Conservation (phyloP, 2,888 invertebrate genomes). For the Rhopalosiphum nymphaeae region DNA sequence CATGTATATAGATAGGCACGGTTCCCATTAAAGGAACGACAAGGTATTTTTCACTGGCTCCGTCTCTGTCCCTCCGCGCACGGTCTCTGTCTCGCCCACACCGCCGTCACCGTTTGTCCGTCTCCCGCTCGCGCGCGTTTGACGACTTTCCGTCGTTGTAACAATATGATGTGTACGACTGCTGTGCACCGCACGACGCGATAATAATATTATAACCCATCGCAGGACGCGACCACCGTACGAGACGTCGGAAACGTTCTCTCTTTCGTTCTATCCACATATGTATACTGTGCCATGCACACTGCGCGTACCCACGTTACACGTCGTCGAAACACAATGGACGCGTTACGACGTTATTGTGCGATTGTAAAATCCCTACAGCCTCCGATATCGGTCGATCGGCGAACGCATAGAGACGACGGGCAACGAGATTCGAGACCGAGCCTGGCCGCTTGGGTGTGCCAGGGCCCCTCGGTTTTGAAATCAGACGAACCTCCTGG, state of each 20-base stretch:
- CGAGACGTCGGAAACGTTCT: constrained; percentile 31
- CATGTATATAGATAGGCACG: too few relatives aligned
- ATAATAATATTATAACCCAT: constrained; percentile 5
- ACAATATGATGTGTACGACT: not conserved
- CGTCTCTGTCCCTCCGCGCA: not conserved
- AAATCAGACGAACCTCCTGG: not conserved
- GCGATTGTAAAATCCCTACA: not conserved
- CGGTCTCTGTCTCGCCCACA: not conserved
- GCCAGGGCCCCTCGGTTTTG: not conserved
- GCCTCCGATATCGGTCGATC: not conserved
- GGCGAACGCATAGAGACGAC: not conserved
- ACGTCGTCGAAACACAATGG: constrained; percentile 30
- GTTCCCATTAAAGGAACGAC: constrained; percentile 41
- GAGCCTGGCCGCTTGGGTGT: not conserved
- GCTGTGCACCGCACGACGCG: constrained; percentile 7
- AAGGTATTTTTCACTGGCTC: not conserved
- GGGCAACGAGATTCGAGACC: not conserved
- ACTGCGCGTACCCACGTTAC: not conserved
- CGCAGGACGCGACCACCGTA: not conserved
- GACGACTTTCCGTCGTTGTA: constrained; percentile 41
- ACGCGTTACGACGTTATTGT: not conserved
- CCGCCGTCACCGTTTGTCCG: not conserved
- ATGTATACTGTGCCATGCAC: too few relatives aligned
- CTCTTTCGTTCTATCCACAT: constrained; percentile 11
- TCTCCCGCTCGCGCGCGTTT: not conserved